These are phyloP conservation scores for Gerris lacustris DNA, from an alignment of 2,888 invertebrate species.

Conservation along the genomic window DNA sequence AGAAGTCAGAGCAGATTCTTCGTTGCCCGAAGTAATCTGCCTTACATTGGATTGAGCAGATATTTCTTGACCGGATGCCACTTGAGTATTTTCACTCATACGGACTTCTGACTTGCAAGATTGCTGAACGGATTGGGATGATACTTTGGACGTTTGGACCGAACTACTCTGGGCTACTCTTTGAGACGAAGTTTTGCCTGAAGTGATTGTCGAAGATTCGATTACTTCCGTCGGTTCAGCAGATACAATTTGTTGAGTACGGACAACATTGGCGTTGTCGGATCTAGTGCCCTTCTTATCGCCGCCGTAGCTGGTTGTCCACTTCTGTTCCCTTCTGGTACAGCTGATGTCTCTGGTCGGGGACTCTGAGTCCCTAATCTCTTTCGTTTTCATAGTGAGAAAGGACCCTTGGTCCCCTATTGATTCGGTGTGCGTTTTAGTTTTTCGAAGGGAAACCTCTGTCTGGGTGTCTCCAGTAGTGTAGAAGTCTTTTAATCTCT, in stretches of 20 bases:
- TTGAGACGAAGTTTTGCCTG: not conserved
- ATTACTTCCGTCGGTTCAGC: not conserved
- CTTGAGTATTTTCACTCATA: not conserved
- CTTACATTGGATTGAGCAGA: not conserved
- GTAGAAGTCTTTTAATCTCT: constrained; percentile 62
- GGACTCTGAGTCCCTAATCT: constrained; percentile 64
- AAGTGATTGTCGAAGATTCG: not conserved
- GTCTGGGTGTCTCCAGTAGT: constrained; percentile 40
- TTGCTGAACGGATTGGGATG: not conserved
- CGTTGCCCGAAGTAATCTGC: not conserved
- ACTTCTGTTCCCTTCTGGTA: not conserved
- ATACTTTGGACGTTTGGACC: not conserved
- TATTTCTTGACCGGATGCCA: not conserved
- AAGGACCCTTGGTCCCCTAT: constrained; percentile 59
- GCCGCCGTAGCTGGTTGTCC: not conserved
- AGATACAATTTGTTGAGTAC: not conserved
- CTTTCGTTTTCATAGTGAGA: constrained; percentile 63
- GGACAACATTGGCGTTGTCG: not conserved
- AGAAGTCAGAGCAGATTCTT: not conserved
- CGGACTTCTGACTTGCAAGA: not conserved
- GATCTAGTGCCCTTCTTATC: not conserved
- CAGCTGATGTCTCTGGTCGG: constrained; percentile 48
- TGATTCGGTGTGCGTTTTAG: constrained; percentile 49
- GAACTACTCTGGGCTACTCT: not conserved
- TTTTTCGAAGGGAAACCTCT: constrained; percentile 24